A percentile compares a stretch with the other conserved stretches of the same genome.
Evolutionary conservation across 2,797 vertebrate genomes (phyloP).

Genomic region (Somateria mollissima): DNA sequence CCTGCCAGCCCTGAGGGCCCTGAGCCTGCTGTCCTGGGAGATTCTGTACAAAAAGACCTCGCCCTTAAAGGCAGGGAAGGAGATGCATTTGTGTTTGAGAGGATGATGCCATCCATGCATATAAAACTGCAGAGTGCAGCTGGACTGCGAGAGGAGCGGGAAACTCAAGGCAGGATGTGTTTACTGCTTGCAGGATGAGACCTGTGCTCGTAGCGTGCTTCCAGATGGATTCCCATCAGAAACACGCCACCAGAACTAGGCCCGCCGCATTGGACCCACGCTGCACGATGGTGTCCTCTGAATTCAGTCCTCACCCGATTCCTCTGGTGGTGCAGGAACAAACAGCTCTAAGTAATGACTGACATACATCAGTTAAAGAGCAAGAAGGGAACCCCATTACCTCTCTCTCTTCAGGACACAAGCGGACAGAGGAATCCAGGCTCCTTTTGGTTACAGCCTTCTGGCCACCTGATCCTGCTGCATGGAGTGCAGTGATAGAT

Average conservation of each 20-base stretch:
- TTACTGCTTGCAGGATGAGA: neutral
- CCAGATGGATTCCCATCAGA: neutral
- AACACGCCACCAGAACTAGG: neutral
- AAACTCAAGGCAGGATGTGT: neutral
- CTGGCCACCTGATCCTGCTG: neutral
- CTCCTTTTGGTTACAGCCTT: neutral
- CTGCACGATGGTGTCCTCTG: neutral
- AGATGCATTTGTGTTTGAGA: neutral
- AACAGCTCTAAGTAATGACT: neutral
- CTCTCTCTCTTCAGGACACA: neutral
- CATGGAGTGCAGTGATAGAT: neutral
- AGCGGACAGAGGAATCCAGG: neutral
- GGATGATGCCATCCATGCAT: neutral
- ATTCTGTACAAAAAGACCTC: neutral
- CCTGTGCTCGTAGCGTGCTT: rapidly evolving
- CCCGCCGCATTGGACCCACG: neutral
- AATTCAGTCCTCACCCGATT: neutral
- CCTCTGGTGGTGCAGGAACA: neutral
- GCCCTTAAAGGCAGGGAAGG: neutral
- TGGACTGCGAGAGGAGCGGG: neutral
- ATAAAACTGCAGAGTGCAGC: neutral
- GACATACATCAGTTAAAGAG: neutral
- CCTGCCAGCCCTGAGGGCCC: neutral
- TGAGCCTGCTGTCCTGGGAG: neutral
- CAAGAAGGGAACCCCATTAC: neutral